Evolutionary conservation across 1,140 invertebrate species (phyloP), one percentile per base, ranked within the genome.

Genomic region (Megalopta genalis): DNA sequence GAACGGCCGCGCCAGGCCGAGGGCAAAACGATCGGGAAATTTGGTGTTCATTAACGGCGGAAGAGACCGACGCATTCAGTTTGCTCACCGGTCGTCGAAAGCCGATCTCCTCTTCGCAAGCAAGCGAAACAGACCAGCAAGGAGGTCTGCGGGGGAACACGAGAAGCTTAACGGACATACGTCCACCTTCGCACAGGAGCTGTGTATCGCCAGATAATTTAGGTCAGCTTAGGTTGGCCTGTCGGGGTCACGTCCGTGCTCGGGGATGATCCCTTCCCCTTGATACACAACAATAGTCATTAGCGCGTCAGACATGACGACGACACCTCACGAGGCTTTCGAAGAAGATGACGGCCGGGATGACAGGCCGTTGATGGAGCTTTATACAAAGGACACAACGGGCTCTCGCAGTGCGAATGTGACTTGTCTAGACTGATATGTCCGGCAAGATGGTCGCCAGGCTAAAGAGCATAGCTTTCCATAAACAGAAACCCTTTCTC

Each of bases 271-370:
- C 82, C n/a, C 37, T 67, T 66, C 60, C 54, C 57, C 66, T 66
- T 69, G 78, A 87, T 87, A 80, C 81, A 69, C 86, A 89, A 88
- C 87, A 88, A 89, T 89, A 76, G 85, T 89, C 87, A 88, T 90
- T 89, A 89, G 86, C 72, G 86, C 74, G 82, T 88, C 69, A 78
- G 80, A 81, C 74, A 64, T 25, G 46, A 70, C 59, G 67, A 39
- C 39, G 64, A 67, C 67, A 57, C 42, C 27, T 23, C 72, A 67
- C 73, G 70, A 65, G 42, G 60, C 57, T 25, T 49, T 72, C 25
- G 25, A 77, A 75, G 81, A 72, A 32, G 70, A 57, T 62, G 68
- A 68, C 52, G 68, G 63, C 52, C 42, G 42, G 57, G 39, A 62
- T 77, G 73, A 68, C 52, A 57, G n/a, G 6, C 12, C 5, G 62